Percentiles rank a stretch among this genome's conserved stretches.
phyloP scores from a whole-genome alignment of 2,797 vertebrate species.

The Centropyge bicolor region DNA sequence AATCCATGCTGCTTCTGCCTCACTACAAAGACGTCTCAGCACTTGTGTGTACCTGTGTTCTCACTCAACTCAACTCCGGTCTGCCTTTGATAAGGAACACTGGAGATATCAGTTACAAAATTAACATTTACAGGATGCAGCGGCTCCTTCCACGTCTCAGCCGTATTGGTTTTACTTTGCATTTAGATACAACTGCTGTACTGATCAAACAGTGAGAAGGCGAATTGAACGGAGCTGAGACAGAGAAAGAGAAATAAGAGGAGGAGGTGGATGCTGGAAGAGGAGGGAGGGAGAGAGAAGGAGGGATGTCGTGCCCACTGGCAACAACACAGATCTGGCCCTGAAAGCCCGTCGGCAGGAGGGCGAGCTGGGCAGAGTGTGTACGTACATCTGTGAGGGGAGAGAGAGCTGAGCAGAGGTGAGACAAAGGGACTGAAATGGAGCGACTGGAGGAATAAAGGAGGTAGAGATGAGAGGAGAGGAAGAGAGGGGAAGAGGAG shows the following conservation, averaged over 20 bases:
- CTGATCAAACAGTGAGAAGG: conserved; percentile 13
- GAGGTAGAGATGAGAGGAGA: background rate
- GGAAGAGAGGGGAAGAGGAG: background rate
- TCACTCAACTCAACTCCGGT: background rate
- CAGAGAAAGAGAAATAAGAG: conserved; percentile 17
- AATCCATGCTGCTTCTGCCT: background rate
- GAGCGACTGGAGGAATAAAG: conserved; percentile 6
- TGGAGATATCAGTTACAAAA: background rate
- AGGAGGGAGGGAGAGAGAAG: background rate
- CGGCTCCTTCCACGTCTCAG: background rate
- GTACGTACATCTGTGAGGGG: conserved; percentile 11
- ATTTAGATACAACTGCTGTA: background rate
- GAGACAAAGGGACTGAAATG: conserved; percentile 39
- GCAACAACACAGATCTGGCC: conserved; percentile 50
- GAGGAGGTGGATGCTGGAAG: background rate
- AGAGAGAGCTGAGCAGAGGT: conserved; percentile 35
- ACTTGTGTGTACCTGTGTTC: background rate
- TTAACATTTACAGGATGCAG: background rate
- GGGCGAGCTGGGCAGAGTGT: conserved; percentile 25
- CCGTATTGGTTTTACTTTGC: background rate
- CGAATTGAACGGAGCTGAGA: conserved; percentile 4
- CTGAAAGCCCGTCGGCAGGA: conserved; percentile 29
- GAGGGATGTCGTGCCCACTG: conserved; percentile 24
- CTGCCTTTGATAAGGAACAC: background rate
- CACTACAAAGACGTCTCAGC: background rate